phyloP scores from a whole-genome alignment of 2,797 vertebrate species.

The Acrocephalus scirpaceus region DNA sequence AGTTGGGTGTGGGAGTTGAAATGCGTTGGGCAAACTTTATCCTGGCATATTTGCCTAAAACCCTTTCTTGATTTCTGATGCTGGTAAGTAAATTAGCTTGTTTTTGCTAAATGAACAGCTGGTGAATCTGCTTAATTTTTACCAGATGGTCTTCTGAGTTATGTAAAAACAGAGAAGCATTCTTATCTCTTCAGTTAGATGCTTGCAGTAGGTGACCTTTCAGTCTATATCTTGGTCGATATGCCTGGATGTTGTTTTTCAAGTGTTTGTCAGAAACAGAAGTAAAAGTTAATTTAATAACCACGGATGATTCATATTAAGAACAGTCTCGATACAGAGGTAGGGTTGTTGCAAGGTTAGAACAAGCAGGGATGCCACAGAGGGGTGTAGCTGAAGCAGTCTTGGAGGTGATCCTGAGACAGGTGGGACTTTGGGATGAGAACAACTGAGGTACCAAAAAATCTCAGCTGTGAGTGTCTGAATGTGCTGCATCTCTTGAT shows the following conservation, averaged over 20 bases:
- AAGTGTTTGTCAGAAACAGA: conserved; percentile 39
- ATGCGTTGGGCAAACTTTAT: neutral
- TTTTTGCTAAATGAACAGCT: conserved; percentile 1
- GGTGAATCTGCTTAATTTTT: conserved; percentile 37
- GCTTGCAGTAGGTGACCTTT: conserved; percentile 46
- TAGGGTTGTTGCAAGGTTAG: neutral
- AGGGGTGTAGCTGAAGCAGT: neutral
- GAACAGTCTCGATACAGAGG: neutral
- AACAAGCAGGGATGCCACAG: neutral
- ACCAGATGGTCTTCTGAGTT: conserved; percentile 36
- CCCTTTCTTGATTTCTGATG: neutral
- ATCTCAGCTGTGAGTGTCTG: neutral
- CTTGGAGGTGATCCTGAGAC: neutral
- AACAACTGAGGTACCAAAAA: neutral
- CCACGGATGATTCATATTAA: conserved; percentile 16
- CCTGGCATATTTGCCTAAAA: neutral
- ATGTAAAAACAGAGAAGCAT: conserved; percentile 5
- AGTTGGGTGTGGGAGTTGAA: neutral
- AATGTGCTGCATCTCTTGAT: neutral
- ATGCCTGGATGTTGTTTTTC: neutral
- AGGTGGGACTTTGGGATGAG: neutral
- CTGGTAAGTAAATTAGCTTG: conserved; percentile 6
- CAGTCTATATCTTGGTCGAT: neutral
- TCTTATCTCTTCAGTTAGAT: conserved; percentile 21
- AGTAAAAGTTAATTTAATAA: conserved; percentile 57